phyloP scores from a whole-genome alignment of 2,113 vertebrate species.

The Marmota monax region DNA sequence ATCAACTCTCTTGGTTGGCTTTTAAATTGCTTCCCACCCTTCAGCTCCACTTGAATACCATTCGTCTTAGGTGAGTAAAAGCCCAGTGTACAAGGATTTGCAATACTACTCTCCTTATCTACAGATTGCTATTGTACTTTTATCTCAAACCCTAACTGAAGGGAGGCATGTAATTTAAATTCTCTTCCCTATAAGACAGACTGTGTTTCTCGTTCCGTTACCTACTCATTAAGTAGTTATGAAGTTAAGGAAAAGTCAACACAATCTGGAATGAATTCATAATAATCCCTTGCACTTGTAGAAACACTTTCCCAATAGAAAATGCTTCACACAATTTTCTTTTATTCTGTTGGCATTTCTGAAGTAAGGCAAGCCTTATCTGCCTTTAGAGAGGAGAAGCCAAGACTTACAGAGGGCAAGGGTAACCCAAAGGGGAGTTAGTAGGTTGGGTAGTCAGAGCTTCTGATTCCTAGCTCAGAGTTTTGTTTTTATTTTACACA shows the following conservation, averaged over 20 bases:
- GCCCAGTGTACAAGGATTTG: background rate
- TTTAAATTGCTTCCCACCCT: background rate
- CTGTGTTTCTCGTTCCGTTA: conserved; percentile 65
- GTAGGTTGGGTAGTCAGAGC: background rate
- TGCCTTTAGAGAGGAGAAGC: conserved; percentile 16
- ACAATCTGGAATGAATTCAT: conserved; percentile 68
- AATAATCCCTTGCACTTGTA: conserved; percentile 64
- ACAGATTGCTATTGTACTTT: conserved; percentile 52
- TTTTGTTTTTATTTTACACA: background rate
- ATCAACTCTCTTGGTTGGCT: background rate
- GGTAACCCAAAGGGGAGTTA: background rate
- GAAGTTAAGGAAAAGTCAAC: conserved; percentile 68
- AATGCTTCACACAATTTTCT: background rate
- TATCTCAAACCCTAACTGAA: conserved; percentile 63
- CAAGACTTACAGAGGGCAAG: background rate
- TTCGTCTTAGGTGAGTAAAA: background rate
- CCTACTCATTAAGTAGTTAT: conserved; percentile 70
- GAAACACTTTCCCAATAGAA: conserved; percentile 62
- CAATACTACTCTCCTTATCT: conserved; percentile 25
- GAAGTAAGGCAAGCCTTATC: background rate
- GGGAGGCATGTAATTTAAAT: conserved; percentile 67
- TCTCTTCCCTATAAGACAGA: conserved; percentile 52
- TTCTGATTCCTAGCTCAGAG: background rate
- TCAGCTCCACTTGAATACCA: background rate
- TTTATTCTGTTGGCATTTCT: conserved; percentile 32